Evolutionary conservation across 2,888 invertebrate genomes (phyloP).

Genomic region (Drosophila algonquin): DNA sequence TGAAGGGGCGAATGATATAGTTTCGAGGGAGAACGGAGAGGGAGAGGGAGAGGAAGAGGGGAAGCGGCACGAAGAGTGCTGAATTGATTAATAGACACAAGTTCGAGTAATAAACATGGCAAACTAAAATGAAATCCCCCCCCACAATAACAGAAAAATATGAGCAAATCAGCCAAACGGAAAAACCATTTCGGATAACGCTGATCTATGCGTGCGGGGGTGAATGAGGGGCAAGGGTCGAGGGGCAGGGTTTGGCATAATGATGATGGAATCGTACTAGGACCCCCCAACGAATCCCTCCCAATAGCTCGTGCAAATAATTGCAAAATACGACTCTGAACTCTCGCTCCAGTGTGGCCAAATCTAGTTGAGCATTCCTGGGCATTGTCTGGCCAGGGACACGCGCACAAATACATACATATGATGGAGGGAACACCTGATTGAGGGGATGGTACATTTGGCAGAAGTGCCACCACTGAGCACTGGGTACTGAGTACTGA

Average conservation of each 20-base stretch:
- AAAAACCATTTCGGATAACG: constrained; percentile 26
- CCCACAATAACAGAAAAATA: not conserved
- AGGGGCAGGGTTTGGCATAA: constrained; percentile 2
- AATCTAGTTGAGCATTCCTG: no score
- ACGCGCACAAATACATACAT: no score
- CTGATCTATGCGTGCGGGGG: constrained; percentile 11
- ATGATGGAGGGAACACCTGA: no score
- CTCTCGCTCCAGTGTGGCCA: no score
- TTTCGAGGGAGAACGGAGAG: not conserved
- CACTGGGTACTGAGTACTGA: no score
- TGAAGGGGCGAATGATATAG: not conserved
- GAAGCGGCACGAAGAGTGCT: not conserved
- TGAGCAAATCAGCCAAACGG: constrained; percentile 23
- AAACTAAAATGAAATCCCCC: constrained; percentile 9
- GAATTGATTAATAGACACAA: constrained; percentile 39
- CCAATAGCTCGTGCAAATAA: constrained; percentile 6
- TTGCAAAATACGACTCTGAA: constrained; percentile 22
- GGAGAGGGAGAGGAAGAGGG: no score
- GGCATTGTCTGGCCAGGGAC: no score
- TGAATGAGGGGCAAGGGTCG: no score
- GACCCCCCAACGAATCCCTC: not conserved
- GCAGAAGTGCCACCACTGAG: no score
- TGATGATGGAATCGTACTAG: constrained; percentile 29
- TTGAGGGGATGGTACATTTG: no score
- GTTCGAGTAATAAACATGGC: constrained; percentile 32